These are phyloP conservation scores for Drosophila dives DNA, from an alignment of 2,888 invertebrate species.

Conservation along the genomic window DNA sequence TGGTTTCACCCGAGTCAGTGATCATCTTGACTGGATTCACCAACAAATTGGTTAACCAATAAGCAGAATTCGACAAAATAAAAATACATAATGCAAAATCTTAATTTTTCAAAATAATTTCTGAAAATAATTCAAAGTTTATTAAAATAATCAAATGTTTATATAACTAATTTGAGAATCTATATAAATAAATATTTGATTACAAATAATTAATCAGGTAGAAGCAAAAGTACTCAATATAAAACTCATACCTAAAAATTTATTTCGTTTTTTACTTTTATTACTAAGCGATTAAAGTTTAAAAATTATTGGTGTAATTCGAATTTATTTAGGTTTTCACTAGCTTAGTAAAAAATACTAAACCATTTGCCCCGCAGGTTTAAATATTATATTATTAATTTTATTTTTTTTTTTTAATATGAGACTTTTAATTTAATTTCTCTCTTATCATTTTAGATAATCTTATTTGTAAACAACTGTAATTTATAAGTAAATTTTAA, in stretches of 20 bases:
- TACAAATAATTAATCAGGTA: too few relatives aligned
- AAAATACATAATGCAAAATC: not conserved
- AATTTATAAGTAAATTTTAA: not conserved
- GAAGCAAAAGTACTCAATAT: too few relatives aligned
- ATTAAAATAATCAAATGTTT: too few relatives aligned
- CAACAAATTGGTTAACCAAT: not conserved
- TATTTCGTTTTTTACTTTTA: not conserved
- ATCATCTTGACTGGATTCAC: slow-evolving; percentile 53
- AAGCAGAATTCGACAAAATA: not conserved
- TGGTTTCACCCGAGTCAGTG: slow-evolving; percentile 52
- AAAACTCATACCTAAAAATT: too few relatives aligned
- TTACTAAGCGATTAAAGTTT: not conserved
- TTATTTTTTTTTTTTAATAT: not conserved
- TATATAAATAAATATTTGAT: too few relatives aligned
- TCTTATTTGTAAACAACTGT: not conserved
- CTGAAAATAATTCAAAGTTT: too few relatives aligned
- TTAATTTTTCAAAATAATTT: too few relatives aligned
- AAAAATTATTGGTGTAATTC: not conserved
- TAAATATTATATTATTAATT: not conserved
- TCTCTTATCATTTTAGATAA: not conserved
- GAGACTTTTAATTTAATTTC: not conserved
- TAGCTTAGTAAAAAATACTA: not conserved
- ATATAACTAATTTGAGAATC: too few relatives aligned
- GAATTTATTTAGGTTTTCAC: not conserved
- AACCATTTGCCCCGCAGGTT: not conserved